phyloP scores from a whole-genome alignment of 1,140 invertebrate species.

The Hypsibius dujardini region DNA sequence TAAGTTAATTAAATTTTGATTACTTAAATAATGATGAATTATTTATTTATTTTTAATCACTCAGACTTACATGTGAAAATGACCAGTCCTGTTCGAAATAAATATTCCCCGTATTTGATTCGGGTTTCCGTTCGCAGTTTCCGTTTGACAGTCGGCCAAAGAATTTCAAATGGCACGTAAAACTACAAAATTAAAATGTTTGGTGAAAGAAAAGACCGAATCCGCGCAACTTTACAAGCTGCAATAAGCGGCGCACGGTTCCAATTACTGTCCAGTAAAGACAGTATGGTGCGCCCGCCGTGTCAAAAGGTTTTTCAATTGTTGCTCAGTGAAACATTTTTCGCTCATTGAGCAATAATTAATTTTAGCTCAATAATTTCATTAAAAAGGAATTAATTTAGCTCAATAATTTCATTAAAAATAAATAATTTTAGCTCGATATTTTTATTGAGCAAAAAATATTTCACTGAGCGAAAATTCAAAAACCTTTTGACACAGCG shows the following conservation, averaged over 20 bases:
- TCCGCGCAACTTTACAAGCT: no score
- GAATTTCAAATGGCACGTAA: constrained; percentile 73
- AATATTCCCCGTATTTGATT: constrained; percentile 28
- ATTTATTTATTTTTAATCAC: no score
- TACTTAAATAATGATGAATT: neutral
- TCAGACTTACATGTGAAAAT: constrained; percentile 32
- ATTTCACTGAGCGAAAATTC: constrained; percentile 28
- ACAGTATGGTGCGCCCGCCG: no score
- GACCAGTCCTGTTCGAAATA: constrained; percentile 31
- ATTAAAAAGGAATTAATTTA: constrained; percentile 26
- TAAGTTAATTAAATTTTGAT: neutral
- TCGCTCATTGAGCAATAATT: no score
- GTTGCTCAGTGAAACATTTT: no score
- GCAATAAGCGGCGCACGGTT: no score
- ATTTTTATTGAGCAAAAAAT: constrained; percentile 26
- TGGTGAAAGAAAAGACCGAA: no score
- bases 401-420: no score
- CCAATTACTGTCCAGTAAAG: no score
- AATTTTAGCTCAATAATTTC: no score
- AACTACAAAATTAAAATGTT: constrained; percentile 48
- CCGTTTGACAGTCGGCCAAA: constrained; percentile 53
- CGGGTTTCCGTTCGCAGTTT: constrained; percentile 18
- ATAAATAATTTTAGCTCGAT: no score
- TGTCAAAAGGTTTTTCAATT: no score
- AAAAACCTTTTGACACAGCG: constrained; percentile 30